A percentile compares a stretch with the other conserved stretches of the same genome.
phyloP scores from a whole-genome alignment of 2,113 vertebrate genomes.

The Engraulis encrasicolus region DNA sequence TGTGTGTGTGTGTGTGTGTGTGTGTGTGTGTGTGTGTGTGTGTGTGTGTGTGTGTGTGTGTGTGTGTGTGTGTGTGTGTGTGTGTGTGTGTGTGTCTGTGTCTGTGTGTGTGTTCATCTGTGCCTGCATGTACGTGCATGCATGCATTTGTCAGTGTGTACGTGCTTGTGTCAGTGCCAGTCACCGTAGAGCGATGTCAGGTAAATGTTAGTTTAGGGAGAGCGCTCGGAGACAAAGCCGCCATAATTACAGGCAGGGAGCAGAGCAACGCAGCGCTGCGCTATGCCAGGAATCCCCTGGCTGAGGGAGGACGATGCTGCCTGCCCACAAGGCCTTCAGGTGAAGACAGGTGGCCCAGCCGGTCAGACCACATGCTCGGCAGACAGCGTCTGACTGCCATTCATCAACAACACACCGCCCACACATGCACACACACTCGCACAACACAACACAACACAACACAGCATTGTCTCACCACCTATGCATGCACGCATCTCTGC shows the following conservation, averaged over 20 bases:
- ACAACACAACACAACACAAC: not conserved
- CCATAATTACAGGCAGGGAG: not conserved
- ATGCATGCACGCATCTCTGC: too few species aligned
- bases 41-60: too few species aligned
- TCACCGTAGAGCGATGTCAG: not conserved
- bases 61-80: too few species aligned
- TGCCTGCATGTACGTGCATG: too few species aligned
- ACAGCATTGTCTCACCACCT: not conserved
- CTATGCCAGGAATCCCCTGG: constrained; percentile 45
- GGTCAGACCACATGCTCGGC: constrained; percentile 53
- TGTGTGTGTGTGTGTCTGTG: too few species aligned
- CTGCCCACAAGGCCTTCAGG: not conserved
- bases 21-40: too few species aligned
- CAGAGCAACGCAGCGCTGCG: not conserved
- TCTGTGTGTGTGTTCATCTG: too few species aligned
- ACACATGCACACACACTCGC: not conserved
- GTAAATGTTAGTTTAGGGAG: not conserved
- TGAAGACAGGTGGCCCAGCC: constrained; percentile 58
- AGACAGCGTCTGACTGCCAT: not conserved
- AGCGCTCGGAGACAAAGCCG: not conserved
- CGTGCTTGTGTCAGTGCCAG: not conserved
- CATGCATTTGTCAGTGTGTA: not conserved
- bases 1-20: too few species aligned
- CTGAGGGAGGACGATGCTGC: constrained; percentile 42
- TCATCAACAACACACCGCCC: not conserved